A percentile compares a stretch with the other conserved stretches of the same genome.
phyloP scores from a whole-genome alignment of 2,888 invertebrate genomes.

The Pristionchus exspectatus region DNA sequence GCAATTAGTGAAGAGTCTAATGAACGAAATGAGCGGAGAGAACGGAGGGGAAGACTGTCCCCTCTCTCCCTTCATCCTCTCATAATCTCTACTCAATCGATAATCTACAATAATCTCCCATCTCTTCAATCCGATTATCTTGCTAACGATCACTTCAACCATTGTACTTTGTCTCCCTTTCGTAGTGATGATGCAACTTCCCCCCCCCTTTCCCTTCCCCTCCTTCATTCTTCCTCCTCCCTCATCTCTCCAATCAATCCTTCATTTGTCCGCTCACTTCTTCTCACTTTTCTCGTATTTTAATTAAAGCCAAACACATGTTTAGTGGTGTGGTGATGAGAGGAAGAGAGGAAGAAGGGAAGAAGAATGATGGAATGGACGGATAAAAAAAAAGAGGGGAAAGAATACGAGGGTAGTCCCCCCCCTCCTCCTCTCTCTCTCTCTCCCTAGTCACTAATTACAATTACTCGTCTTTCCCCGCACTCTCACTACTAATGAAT shows the following conservation, averaged over 20 bases:
- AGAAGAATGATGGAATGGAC: background rate
- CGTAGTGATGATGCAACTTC: background rate
- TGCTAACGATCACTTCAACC: background rate
- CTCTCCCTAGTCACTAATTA: constrained; percentile 11
- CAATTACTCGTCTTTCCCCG: constrained; percentile 28
- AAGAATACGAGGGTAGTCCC: background rate
- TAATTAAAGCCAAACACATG: constrained; percentile 33
- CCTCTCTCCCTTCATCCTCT: background rate
- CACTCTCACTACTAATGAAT: constrained; percentile 23
- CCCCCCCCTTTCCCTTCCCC: background rate
- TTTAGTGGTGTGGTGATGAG: constrained; percentile 7
- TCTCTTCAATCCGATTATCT: constrained; percentile 9
- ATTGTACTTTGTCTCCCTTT: background rate
- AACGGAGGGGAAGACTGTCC: background rate
- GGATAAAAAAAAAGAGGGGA: constrained; percentile 10
- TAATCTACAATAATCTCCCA: background rate
- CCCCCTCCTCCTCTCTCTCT: background rate
- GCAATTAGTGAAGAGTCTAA: constrained; percentile 49
- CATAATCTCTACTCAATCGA: constrained; percentile 21
- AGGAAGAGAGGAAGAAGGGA: background rate
- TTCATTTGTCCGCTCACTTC: constrained; percentile 1
- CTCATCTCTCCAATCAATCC: background rate
- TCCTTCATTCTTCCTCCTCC: background rate
- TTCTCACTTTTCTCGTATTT: constrained; percentile 21
- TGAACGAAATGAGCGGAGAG: constrained; percentile 40